Evolutionary conservation across 2,113 vertebrate genomes (phyloP).

Genomic region (Oreochromis niloticus): DNA sequence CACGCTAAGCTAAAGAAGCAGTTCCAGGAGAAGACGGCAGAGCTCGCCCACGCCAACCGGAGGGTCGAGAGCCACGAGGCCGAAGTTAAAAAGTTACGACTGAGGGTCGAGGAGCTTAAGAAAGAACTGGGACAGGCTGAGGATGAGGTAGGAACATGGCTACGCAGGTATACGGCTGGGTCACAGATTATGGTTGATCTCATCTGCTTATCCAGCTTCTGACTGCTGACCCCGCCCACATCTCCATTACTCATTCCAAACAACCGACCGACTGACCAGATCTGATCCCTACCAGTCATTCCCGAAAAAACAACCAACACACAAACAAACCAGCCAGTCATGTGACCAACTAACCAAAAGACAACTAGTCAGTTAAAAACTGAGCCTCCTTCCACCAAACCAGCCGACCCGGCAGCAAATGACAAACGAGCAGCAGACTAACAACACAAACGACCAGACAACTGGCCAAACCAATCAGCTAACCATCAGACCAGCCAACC

Average conservation of each 20-base stretch:
- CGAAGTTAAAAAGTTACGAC: conserved; percentile 90
- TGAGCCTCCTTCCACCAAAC: neutral
- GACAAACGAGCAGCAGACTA: neutral
- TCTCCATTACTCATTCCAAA: neutral
- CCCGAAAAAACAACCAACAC: neutral
- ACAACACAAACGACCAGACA: fast-evolving
- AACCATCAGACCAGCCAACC: neutral
- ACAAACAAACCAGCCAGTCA: neutral
- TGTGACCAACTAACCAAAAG: neutral
- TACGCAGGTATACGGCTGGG: neutral
- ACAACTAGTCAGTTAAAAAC: neutral
- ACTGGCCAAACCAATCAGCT: neutral
- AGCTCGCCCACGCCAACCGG: conserved; percentile 85
- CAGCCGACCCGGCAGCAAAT: fast-evolving
- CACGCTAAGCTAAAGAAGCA: conserved; percentile 96
- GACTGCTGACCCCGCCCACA: neutral
- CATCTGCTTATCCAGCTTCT: neutral
- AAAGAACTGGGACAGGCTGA: conserved; percentile 95
- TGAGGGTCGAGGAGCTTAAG: conserved; percentile 94
- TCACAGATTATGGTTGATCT: neutral
- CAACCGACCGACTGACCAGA: neutral
- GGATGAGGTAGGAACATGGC: conserved; percentile 77
- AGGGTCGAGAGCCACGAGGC: conserved; percentile 88
- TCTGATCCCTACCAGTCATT: neutral
- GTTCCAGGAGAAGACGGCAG: conserved; percentile 88